phyloP scores from a whole-genome alignment of 1,140 invertebrate genomes.

The Ladona fulva region DNA sequence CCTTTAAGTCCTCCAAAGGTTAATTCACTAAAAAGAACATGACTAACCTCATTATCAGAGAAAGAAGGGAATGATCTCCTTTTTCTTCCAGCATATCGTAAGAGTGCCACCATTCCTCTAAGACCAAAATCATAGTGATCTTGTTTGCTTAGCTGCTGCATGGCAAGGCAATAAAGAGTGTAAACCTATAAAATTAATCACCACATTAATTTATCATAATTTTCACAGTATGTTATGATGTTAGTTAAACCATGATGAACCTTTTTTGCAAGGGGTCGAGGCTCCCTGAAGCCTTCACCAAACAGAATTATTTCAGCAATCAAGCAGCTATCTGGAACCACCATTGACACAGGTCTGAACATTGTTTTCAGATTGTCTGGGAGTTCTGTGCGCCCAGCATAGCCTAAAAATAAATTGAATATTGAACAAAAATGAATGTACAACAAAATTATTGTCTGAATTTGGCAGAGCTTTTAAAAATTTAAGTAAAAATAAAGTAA shows the following conservation, averaged over 20 bases:
- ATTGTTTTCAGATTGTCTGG: slow-evolving; percentile 88
- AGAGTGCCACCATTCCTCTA: slow-evolving; percentile 70
- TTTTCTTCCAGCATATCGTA: slow-evolving; percentile 72
- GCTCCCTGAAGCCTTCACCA: slow-evolving; percentile 77
- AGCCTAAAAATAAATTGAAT: slow-evolving; percentile 37
- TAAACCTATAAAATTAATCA: slow-evolving; percentile 41
- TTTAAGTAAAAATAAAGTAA: too few relatives aligned
- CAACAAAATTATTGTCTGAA: too few relatives aligned
- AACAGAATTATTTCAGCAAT: slow-evolving; percentile 84
- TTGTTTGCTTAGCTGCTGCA: slow-evolving; percentile 66
- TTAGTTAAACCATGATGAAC: slow-evolving; percentile 30
- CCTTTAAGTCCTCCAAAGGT: too few relatives aligned
- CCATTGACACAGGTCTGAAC: slow-evolving; percentile 91
- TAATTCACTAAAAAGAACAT: background rate
- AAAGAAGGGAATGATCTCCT: slow-evolving; percentile 56
- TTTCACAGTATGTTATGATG: too few relatives aligned
- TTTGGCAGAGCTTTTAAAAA: too few relatives aligned
- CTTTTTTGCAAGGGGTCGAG: slow-evolving; percentile 68
- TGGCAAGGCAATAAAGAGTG: slow-evolving; percentile 59
- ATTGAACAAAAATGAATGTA: too few relatives aligned
- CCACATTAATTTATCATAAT: too few relatives aligned
- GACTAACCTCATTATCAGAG: slow-evolving; percentile 62
- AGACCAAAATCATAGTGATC: slow-evolving; percentile 83
- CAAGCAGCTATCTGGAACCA: slow-evolving; percentile 80
- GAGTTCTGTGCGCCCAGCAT: slow-evolving; percentile 78